These are phyloP conservation scores for Rattus norvegicus DNA, from an alignment of 2,113 vertebrate genomes.

Conservation along the genomic window DNA sequence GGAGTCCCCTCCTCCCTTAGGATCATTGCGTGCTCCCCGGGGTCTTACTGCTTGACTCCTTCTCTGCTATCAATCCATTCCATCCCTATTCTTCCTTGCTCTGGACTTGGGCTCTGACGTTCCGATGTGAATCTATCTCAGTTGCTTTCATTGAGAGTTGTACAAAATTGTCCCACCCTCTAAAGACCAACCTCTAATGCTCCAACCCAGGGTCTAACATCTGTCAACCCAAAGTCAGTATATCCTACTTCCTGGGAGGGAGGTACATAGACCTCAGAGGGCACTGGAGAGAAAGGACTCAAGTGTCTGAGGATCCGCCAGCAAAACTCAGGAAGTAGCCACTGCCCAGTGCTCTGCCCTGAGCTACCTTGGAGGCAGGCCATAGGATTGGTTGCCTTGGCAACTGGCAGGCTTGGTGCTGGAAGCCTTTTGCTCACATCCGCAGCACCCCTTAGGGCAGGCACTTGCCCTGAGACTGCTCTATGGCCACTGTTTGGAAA, in stretches of 20 bases:
- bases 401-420: not conserved
- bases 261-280: not conserved
- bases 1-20: not conserved
- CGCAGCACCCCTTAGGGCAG: not conserved
- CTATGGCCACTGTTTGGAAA: not conserved
- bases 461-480: not conserved
- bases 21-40: not conserved
- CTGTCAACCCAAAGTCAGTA: not conserved
- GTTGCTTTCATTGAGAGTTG: not conserved
- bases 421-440: not conserved
- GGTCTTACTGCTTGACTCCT: not conserved
- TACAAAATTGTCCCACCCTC: not conserved
- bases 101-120: not conserved
- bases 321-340: not conserved
- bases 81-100: not conserved
- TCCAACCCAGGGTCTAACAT: not conserved
- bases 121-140: not conserved
- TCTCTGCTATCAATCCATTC: not conserved
- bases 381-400: constrained; percentile 40
- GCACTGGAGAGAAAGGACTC: not conserved
- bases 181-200: not conserved
- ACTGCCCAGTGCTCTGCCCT: not conserved
- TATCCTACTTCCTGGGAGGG: not conserved
- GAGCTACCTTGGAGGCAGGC: constrained; percentile 47
- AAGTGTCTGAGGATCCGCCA: not conserved